A percentile compares a stretch with the other conserved stretches of the same genome.
These are phyloP conservation scores for Stictonetta naevosa DNA, from an alignment of 2,113 vertebrate species.

Conservation along the genomic window DNA sequence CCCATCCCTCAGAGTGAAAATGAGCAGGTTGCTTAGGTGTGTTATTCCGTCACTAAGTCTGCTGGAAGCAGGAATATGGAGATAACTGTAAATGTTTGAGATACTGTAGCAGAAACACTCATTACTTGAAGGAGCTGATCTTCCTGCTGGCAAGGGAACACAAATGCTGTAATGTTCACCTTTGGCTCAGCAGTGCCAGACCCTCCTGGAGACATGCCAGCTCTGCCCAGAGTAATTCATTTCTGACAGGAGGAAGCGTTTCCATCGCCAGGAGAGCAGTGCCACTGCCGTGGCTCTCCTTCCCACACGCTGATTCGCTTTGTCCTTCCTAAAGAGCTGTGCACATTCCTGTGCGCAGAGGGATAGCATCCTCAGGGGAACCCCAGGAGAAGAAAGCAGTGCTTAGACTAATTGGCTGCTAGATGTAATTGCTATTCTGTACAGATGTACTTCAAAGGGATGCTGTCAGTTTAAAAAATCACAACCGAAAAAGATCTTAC, in stretches of 20 bases:
- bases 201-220: neutral
- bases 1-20: neutral
- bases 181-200: neutral
- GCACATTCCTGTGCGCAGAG: neutral
- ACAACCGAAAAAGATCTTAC: constrained; percentile 16
- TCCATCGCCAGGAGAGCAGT: neutral
- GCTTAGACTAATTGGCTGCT: constrained; percentile 23
- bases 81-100: neutral
- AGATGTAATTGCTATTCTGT: constrained; percentile 24
- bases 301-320: neutral
- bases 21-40: neutral
- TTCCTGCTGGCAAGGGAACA: neutral
- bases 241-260: neutral
- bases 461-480: constrained; percentile 35
- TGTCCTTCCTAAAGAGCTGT: constrained; percentile 32
- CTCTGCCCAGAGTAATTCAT: neutral
- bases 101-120: neutral
- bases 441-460: constrained; percentile 37
- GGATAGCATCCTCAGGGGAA: neutral
- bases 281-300: neutral
- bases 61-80: neutral
- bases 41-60: neutral
- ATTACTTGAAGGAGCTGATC: neutral
- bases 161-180: neutral
- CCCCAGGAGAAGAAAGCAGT: neutral